Percentiles rank a stretch among this genome's conserved stretches.
phyloP scores from a whole-genome alignment of 1,140 invertebrate species.

The Penaeus indicus region DNA sequence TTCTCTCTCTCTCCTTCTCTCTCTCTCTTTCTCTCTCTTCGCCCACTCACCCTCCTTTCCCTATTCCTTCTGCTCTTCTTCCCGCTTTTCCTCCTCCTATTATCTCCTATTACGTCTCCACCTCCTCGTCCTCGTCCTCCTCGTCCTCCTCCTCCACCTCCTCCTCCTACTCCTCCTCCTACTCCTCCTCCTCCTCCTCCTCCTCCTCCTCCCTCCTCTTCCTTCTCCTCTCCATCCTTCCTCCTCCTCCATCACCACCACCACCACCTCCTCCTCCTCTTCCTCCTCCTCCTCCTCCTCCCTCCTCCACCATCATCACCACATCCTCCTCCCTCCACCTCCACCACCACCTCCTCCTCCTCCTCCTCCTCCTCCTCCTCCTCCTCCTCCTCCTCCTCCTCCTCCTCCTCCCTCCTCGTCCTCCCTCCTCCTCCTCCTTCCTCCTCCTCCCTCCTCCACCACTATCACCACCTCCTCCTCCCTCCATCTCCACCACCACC shows the following conservation, averaged over 20 bases:
- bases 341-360: constrained; percentile 3
- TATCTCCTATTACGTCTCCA: no score
- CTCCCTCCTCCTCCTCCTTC: not conserved
- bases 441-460: not conserved
- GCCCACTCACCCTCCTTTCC: not conserved
- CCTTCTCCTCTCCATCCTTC: no score
- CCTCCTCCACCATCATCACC: not conserved
- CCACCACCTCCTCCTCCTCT: no score
- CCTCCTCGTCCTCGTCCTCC: not conserved
- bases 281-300: not conserved
- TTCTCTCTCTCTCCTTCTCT: constrained; percentile 10
- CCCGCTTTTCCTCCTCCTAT: not conserved
- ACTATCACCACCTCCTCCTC: no score
- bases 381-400: not conserved
- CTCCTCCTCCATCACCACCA: not conserved
- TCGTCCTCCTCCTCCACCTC: not conserved
- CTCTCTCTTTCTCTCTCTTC: constrained; percentile 13
- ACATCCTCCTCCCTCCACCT: not conserved
- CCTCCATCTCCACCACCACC: not conserved
- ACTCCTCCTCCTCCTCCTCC: not conserved
- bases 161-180: not conserved
- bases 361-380: not conserved
- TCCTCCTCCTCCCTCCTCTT: not conserved
- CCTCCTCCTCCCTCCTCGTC: not conserved
- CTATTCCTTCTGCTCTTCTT: not conserved